Percentiles rank a stretch among this genome's conserved stretches.
phyloP scores from a whole-genome alignment of 2,113 vertebrate genomes.

The Shinisaurus crocodilurus region DNA sequence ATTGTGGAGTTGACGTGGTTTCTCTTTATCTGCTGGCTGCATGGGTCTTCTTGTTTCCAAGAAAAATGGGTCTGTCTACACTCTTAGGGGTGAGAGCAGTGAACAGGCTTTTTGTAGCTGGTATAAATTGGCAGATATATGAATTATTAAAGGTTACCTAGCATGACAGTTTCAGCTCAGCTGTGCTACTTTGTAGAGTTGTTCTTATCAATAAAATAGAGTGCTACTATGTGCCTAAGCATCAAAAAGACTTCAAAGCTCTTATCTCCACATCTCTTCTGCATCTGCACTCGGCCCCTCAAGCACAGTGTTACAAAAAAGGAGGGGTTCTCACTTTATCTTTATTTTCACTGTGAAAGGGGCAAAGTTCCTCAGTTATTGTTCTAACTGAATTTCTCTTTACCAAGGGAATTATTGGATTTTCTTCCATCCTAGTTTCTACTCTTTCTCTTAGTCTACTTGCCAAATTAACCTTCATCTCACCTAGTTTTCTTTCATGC shows the following conservation, averaged over 20 bases:
- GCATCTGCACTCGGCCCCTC: conserved; percentile 49
- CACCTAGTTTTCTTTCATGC: conserved; percentile 58
- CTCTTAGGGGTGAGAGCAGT: background rate
- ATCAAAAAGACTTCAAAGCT: background rate
- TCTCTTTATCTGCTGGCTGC: background rate
- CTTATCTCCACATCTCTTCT: conserved; percentile 55
- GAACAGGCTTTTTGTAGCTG: background rate
- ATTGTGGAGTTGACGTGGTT: background rate
- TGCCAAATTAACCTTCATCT: conserved; percentile 63
- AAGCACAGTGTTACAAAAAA: conserved; percentile 56
- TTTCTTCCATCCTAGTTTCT: conserved; percentile 29
- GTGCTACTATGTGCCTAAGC: conserved; percentile 43
- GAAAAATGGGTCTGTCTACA: background rate
- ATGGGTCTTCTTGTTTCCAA: background rate
- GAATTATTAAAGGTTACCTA: background rate
- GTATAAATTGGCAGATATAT: background rate
- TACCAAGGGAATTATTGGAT: conserved; percentile 62
- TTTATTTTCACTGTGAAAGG: rapidly evolving
- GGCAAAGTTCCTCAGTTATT: background rate
- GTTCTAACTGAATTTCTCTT: conserved; percentile 15
- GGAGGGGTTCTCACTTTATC: conserved; percentile 45
- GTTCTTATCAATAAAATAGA: conserved; percentile 10
- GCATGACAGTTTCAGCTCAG: background rate
- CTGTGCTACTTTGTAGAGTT: background rate
- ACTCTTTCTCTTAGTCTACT: conserved; percentile 4